phyloP scores from a whole-genome alignment of 1,140 invertebrate genomes.

The Lepidurus apus region DNA sequence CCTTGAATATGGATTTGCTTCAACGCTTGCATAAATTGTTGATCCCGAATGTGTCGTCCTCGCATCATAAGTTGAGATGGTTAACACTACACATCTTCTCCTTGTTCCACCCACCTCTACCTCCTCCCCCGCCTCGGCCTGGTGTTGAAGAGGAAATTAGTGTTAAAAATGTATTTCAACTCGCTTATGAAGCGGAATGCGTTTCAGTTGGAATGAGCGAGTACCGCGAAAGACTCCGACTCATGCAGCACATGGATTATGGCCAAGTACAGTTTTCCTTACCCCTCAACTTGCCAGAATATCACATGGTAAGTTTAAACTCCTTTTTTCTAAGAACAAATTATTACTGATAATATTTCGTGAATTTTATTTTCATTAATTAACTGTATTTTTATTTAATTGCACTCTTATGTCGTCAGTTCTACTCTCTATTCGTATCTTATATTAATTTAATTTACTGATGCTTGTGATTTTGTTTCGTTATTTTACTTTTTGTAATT shows the following conservation, averaged over 20 bases:
- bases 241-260: conserved; percentile 64
- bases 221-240: conserved; percentile 68
- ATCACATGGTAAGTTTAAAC: conserved; percentile 12
- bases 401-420: no score
- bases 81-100: conserved; percentile 65
- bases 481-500: neutral
- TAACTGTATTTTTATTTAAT: no score
- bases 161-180: conserved; percentile 53
- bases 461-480: no score
- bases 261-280: conserved; percentile 42
- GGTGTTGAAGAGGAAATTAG: conserved; percentile 42
- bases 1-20: conserved; percentile 37
- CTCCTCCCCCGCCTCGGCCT: conserved; percentile 37
- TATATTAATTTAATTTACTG: no score
- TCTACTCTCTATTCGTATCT: no score
- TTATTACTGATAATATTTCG: no score
- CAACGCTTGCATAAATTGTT: conserved; percentile 41
- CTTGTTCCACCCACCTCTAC: conserved; percentile 53
- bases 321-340: no score
- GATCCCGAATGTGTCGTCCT: conserved; percentile 38
- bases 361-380: no score
- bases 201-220: conserved; percentile 60
- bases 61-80: conserved; percentile 53
- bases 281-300: conserved; percentile 34
- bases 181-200: conserved; percentile 64